Conservation (phyloP, 2,888 invertebrate genomes). For the Oasisia sp. region DNA sequence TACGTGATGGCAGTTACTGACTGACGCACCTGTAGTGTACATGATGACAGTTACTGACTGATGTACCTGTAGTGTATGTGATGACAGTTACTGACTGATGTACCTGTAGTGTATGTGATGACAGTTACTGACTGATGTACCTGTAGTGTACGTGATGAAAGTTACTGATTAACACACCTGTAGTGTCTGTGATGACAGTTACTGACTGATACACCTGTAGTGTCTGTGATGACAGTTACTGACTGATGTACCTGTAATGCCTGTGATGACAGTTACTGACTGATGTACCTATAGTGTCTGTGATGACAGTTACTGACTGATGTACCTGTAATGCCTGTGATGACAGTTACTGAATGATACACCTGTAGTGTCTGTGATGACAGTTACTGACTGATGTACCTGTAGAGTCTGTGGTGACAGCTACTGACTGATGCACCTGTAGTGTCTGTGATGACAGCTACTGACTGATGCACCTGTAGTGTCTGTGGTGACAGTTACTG, state of each 20-base stretch:
- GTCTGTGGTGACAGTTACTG: neutral
- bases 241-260: neutral
- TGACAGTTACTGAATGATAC: neutral
- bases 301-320: conserved; percentile 28
- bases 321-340: neutral
- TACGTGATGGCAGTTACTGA: neutral
- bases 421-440: neutral
- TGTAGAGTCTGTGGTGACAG: conserved; percentile 49
- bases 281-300: conserved; percentile 54
- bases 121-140: neutral
- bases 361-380: neutral
- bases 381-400: conserved; percentile 40
- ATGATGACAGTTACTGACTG: too few relatives aligned
- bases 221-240: neutral
- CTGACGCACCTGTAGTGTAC: neutral
- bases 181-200: conserved; percentile 48
- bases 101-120: neutral
- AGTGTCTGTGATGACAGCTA: neutral
- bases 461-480: neutral
- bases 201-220: neutral
- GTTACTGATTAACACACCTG: conserved; percentile 43
- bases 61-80: conserved; percentile 56
- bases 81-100: too few relatives aligned
- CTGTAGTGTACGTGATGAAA: neutral
- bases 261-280: too few relatives aligned